Base-by-base conservation (phyloP, 2,113 vertebrate species). In the Cheilinus undulatus region DNA sequence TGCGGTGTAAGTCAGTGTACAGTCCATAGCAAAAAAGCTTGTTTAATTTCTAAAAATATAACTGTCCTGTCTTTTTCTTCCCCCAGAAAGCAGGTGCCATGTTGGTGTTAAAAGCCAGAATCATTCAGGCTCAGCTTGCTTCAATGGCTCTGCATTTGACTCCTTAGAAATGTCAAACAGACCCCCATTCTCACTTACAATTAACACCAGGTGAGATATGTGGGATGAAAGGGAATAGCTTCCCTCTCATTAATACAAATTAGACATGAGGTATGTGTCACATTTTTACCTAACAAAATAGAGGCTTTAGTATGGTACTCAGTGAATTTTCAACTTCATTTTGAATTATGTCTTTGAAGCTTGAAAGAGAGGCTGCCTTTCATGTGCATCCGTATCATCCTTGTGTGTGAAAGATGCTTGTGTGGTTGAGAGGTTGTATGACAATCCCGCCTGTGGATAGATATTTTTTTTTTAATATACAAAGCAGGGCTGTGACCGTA, bases 161-260 rank as follows among this genome's bases (percentile, higher is more conserved):
- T 32, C 30, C 30, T 1, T 32, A 2, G 4, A 32, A 5, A 32
- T 32, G 6, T 32, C 30, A 32, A 7, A 32, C 30, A 34, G 32
- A 34, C 11, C 11, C 32, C 32, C 11, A 2, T 8, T 3, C 11
- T 34, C 8, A 11, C 8, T 2, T 34, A 10, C 32, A 34, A 3
- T 34, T 32, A 32, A n/a, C n/a, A n/a, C n/a, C n/a, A n/a, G n/a
- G 30, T 36, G 66, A 48, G 19, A 28, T 58, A 11, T 0, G 14
- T 51, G 60, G 20, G 54, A 80, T 66, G 5, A 73, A 76, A 64
- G 22, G 26, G 52, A 60, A 74, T 59, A 26, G 43, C 30, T n/a
- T 38, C 6, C 7, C 17, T n/a, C 34, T 52, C 24, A 45, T 73
- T 67, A 70, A 74, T 32, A 48, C 46, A 67, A 62, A 76, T 69